Evolutionary conservation across 2,888 invertebrate genomes (phyloP).

Genomic region (Furcula furcula): DNA sequence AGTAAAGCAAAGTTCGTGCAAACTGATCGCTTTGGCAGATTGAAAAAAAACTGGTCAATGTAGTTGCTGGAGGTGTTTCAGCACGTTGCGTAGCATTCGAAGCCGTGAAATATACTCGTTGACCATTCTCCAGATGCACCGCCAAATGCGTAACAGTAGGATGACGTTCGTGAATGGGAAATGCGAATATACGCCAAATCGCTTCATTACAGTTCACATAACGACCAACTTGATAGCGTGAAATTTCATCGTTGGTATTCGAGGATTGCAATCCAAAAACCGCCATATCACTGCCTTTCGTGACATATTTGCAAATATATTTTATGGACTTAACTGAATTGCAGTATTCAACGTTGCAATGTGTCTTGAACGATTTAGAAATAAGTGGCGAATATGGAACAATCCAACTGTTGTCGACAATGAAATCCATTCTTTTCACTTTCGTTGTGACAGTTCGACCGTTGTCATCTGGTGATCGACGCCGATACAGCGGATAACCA

Average conservation of each 20-base stretch:
- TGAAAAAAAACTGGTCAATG: constrained; percentile 27
- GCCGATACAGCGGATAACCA: no score
- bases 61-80: constrained; percentile 21
- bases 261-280: no score
- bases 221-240: constrained; percentile 25
- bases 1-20: constrained; percentile 28
- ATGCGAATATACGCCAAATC: constrained; percentile 25
- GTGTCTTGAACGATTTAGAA: constrained; percentile 27
- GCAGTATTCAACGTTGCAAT: constrained; percentile 15
- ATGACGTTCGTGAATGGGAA: constrained; percentile 22
- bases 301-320: no score
- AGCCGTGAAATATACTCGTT: no score
- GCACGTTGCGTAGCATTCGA: constrained; percentile 19
- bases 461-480: constrained; percentile 14
- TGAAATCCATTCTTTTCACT: no score
- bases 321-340: no score
- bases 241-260: constrained; percentile 26
- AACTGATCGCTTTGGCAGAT: constrained; percentile 27
- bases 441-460: no score
- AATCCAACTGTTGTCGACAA: no score
- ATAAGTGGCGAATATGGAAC: constrained; percentile 31
- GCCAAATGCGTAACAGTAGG: no score
- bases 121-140: no score
- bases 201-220: no score
- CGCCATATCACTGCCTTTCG: constrained; percentile 26